These are phyloP conservation scores for Venturia canescens DNA, from an alignment of 1,140 invertebrate genomes.

Conservation along the genomic window DNA sequence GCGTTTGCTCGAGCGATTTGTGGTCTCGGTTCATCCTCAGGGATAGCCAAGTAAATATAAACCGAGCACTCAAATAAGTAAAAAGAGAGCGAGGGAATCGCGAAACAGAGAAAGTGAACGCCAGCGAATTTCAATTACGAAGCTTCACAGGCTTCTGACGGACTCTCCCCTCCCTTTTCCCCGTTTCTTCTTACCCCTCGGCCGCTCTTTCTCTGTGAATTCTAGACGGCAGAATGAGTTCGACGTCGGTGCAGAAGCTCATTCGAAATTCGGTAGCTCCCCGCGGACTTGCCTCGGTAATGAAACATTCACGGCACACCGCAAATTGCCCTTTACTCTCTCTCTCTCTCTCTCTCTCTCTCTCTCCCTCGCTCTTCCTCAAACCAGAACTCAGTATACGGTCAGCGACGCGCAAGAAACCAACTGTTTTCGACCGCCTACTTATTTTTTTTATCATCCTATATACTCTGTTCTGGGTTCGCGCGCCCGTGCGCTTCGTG, in stretches of 20 bases:
- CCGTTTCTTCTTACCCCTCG: neutral
- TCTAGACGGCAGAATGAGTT: neutral
- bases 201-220: neutral
- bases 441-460: constrained; percentile 56
- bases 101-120: constrained; percentile 16
- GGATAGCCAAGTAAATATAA: constrained; percentile 51
- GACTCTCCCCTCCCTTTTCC: constrained; percentile 35
- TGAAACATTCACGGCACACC: constrained; percentile 77
- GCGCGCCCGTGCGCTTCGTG: constrained; percentile 18
- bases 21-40: constrained; percentile 68
- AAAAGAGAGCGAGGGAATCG: constrained; percentile 19
- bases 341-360: constrained; percentile 23
- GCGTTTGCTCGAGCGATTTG: constrained; percentile 75
- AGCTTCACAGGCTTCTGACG: constrained; percentile 66
- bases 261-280: constrained; percentile 77
- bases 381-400: constrained; percentile 15
- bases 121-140: constrained; percentile 74
- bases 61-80: constrained; percentile 17
- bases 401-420: constrained; percentile 62
- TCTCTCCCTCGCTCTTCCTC: constrained; percentile 41
- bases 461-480: constrained; percentile 16
- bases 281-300: constrained; percentile 69
- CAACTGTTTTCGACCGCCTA: constrained; percentile 66
- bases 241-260: constrained; percentile 63
- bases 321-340: constrained; percentile 72